These are phyloP conservation scores for Enteromius thamalakanensis DNA, from an alignment of 2,797 vertebrate species.

Conservation along the genomic window DNA sequence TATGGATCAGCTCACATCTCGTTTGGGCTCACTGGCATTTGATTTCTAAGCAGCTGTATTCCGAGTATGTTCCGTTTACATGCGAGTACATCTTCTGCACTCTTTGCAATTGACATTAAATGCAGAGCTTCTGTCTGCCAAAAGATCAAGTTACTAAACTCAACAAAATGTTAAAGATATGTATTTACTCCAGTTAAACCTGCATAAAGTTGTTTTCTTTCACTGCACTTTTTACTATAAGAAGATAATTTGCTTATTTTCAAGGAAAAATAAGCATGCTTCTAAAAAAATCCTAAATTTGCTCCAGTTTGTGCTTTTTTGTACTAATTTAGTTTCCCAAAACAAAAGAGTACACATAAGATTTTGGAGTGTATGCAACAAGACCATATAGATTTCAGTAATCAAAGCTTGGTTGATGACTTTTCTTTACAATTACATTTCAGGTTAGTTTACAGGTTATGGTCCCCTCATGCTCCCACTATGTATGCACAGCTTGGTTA, in stretches of 20 bases:
- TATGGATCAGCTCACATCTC: background rate
- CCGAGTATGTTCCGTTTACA: background rate
- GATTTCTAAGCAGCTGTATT: background rate
- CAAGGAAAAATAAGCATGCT: background rate
- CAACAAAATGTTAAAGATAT: background rate
- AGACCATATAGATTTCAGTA: background rate
- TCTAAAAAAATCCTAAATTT: background rate
- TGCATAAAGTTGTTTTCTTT: background rate
- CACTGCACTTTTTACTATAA: background rate
- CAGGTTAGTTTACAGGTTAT: background rate
- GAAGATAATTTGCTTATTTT: background rate
- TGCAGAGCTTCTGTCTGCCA: background rate
- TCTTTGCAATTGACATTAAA: background rate
- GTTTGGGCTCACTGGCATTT: background rate
- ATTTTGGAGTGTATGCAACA: background rate
- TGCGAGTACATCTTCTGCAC: background rate
- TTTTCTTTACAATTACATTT: background rate
- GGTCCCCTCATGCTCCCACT: background rate
- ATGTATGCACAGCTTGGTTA: conserved; percentile 10
- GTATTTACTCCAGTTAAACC: background rate
- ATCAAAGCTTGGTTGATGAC: background rate
- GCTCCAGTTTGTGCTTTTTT: background rate
- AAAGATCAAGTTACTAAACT: background rate
- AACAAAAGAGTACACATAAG: background rate
- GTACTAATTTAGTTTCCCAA: background rate